These are phyloP conservation scores for Dipodomys ordii DNA, from an alignment of 2,113 vertebrate species.

Conservation along the genomic window DNA sequence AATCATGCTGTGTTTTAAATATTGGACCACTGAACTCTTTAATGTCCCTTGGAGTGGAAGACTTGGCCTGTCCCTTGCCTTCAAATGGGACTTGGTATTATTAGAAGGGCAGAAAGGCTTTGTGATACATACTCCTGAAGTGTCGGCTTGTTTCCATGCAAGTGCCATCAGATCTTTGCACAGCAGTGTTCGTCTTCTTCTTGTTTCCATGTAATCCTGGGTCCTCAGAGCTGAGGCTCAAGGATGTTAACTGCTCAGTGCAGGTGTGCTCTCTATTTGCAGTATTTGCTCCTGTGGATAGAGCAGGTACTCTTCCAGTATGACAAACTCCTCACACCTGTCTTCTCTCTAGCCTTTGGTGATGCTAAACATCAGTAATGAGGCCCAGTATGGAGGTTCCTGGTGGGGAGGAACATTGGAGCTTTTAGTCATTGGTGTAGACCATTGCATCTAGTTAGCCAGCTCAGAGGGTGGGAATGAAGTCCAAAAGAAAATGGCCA, in stretches of 20 bases:
- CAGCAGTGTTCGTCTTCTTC: neutral
- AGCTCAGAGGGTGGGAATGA: no score
- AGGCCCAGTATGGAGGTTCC: rapidly evolving
- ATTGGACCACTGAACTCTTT: neutral
- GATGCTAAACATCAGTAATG: neutral
- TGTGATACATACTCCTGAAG: rapidly evolving
- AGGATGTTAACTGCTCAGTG: neutral
- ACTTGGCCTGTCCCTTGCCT: neutral
- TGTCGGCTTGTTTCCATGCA: rapidly evolving
- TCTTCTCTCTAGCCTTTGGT: neutral
- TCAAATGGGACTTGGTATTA: neutral
- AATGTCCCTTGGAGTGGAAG: neutral
- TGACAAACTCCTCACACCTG: no score
- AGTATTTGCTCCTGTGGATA: rapidly evolving
- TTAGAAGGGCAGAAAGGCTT: neutral
- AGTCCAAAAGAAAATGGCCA: no score
- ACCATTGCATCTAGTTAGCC: neutral
- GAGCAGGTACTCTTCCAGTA: neutral
- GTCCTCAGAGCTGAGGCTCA: neutral
- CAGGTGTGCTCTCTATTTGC: neutral
- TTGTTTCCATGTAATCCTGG: neutral
- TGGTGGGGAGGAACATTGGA: rapidly evolving
- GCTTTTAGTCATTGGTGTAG: neutral
- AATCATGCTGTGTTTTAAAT: neutral
- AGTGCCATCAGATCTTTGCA: rapidly evolving